phyloP scores from a whole-genome alignment of 1,140 invertebrate species.

The Spodoptera litura region DNA sequence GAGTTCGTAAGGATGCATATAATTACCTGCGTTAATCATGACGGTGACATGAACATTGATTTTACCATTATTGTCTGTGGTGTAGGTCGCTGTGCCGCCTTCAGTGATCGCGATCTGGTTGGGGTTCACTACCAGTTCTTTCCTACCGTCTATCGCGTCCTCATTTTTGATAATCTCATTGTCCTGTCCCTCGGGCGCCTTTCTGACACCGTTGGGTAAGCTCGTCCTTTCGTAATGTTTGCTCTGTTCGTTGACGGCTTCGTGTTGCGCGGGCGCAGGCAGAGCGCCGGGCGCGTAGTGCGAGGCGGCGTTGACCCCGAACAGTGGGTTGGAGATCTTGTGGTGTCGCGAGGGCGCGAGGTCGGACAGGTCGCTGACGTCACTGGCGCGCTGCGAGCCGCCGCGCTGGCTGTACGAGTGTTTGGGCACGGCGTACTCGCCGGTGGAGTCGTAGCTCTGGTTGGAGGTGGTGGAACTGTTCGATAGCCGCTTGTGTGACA shows the following conservation, averaged over 20 bases:
- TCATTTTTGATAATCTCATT: slow-evolving; percentile 89
- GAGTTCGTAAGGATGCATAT: slow-evolving; percentile 84
- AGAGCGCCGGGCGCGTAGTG: slow-evolving; percentile 78
- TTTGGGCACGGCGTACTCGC: slow-evolving; percentile 79
- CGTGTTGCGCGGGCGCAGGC: slow-evolving; percentile 48
- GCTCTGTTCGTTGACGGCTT: slow-evolving; percentile 56
- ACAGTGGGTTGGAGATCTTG: slow-evolving; percentile 81
- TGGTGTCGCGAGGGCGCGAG: slow-evolving; percentile 63
- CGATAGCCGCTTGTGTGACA: slow-evolving; percentile 76
- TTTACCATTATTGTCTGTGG: slow-evolving; percentile 94
- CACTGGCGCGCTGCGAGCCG: slow-evolving; percentile 57
- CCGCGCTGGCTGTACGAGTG: slow-evolving; percentile 69
- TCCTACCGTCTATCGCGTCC: slow-evolving; percentile 87
- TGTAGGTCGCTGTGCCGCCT: slow-evolving; percentile 86
- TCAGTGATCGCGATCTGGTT: slow-evolving; percentile 83
- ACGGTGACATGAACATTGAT: slow-evolving; percentile 95
- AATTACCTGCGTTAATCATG: slow-evolving; percentile 89
- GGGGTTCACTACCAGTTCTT: slow-evolving; percentile 75
- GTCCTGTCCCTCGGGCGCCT: slow-evolving; percentile 92
- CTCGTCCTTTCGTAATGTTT: slow-evolving; percentile 68
- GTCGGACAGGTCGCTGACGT: slow-evolving; percentile 66
- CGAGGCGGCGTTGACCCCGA: slow-evolving; percentile 83
- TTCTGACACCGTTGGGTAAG: slow-evolving; percentile 84
- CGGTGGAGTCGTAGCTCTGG: slow-evolving; percentile 79
- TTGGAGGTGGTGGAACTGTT: slow-evolving; percentile 80